phyloP scores from a whole-genome alignment of 2,888 invertebrate genomes.

The Gisinianus flammeolus region DNA sequence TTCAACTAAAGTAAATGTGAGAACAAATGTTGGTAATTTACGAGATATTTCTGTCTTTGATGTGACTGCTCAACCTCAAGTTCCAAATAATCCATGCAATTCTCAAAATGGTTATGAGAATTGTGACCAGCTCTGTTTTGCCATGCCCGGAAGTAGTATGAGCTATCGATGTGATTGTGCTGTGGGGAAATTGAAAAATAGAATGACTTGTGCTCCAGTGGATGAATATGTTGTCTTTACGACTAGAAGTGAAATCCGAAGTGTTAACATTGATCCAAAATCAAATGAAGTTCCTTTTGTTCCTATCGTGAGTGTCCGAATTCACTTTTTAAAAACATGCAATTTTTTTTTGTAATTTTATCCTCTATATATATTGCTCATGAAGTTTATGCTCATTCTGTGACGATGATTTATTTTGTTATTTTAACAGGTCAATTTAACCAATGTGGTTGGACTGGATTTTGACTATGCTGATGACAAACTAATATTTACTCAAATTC shows the following conservation, averaged over 20 bases:
- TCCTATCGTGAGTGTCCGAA: conserved; percentile 66
- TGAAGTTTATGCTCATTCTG: too few relatives aligned
- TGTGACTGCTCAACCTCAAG: conserved; percentile 79
- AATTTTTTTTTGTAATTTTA: not conserved
- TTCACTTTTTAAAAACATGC: not conserved
- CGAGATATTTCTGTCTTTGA: conserved; percentile 93
- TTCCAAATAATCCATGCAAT: conserved; percentile 81
- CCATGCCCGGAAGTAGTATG: conserved; percentile 70
- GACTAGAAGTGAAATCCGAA: conserved; percentile 90
- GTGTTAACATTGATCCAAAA: conserved; percentile 84
- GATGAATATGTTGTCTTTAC: conserved; percentile 92
- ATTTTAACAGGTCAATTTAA: conserved; percentile 68
- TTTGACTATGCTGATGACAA: conserved; percentile 89
- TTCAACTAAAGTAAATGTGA: conserved; percentile 29
- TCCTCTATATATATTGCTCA: not conserved
- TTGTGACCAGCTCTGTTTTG: conserved; percentile 95
- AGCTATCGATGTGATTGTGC: conserved; percentile 83
- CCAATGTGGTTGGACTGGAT: conserved; percentile 93
- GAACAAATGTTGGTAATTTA: conserved; percentile 69
- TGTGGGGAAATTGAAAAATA: conserved; percentile 75
- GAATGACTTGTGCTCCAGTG: conserved; percentile 77
- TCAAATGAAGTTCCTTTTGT: conserved; percentile 83
- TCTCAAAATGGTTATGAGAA: conserved; percentile 73
- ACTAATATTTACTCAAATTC: conserved; percentile 90
- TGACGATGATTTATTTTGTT: not conserved